Base-by-base conservation (phyloP, 92 coral and sea anemone species). In the Parazoanthus darwini region DNA sequence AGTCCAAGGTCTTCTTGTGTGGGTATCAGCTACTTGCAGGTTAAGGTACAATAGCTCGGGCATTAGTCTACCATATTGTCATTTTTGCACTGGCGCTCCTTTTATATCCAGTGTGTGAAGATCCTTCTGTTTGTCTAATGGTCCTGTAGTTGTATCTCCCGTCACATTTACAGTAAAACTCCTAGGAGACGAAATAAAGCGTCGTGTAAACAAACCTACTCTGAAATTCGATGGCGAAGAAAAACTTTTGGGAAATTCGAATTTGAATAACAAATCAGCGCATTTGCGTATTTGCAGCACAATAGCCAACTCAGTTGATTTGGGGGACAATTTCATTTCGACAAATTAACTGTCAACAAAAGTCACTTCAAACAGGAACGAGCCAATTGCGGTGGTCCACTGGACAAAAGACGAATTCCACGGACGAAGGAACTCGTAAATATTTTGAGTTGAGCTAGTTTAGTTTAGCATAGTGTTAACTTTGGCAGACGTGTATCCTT, bases 151-250 rank as follows among this genome's bases (percentile, higher is more conserved):
- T 39, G 80, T 18, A 18, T n/a, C 39, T 18, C 23, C 29, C 13
- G 51, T 54, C 80, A 37, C 51, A 48, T 48, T 13, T 6, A 48
- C 80, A 22, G 80, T 22, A 76, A 76, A 11, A 38, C 25, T 39
- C 80, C 80, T 39, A 18, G 80, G 80, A 76, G 80, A 76, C 51
- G 80, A 76, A 37, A 39, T 39, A 76, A 16, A 76, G 42, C 51
- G 33, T 13, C 80, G 18, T 76, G 80, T 39, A 39, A 76, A 76
- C 80, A 76, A 39, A 23, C 11, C 35, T 18, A 10, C 80, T 76
- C 80, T 11, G 78, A 11, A 72, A 10, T 11, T 54, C 59, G 18
- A 54, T 54, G 1, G 18, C 59, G 70, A 3, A 63, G 70, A 6
- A 74, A 20, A 42, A 22, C 3, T 35, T 15, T 37, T 76, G 29